Evolutionary conservation across 2,797 vertebrate species (phyloP), one percentile per base, ranked within the genome.

Genomic region (Notolabrus celidotus): DNA sequence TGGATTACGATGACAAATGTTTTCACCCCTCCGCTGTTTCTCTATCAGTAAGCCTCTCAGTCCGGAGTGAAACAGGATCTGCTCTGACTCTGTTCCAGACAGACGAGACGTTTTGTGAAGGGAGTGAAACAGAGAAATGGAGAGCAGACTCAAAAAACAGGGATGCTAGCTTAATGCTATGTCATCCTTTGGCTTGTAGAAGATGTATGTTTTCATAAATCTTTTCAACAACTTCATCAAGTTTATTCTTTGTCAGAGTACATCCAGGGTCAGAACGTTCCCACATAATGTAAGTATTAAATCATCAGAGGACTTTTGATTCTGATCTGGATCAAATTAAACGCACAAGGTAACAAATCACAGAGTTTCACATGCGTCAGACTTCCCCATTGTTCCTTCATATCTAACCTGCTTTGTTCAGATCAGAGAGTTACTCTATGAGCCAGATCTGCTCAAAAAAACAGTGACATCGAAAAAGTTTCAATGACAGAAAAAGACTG

Each of bases 1-100:
- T 4, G 36, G 51, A 73, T 60, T 12, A 6, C 5, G 50, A 71
- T 83, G 86, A 89, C 80, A 87, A 85, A 84, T 67, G 77, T 59
- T 82, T 77, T 86, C 74, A 61, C 71, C 80, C 68, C 57, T 61
- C 8, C 6, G 10, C 43, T 27, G 23, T 25, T 31, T 66, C 77
- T 78, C 53, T 22, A 66, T 79, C 85, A 70, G 65, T 49, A 41
- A 58, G 69, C 70, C 60, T 80, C 67, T 73, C 8, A 41, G 76
- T 58, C n/a, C 63, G 33, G 17, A 57, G 62, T 33, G 85, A 89
- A 88, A 88, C 50, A 7, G 47, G 74, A 90, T 88, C 81, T 34
- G 67, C 27, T 65, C 53, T 2, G 9, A 31, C 27, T 77, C 52
- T 2, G 53, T 57, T 71, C 71, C 86, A 89, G 79, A 74, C 60